phyloP scores from a whole-genome alignment of 2,113 vertebrate genomes.

The Hemicordylus capensis region DNA sequence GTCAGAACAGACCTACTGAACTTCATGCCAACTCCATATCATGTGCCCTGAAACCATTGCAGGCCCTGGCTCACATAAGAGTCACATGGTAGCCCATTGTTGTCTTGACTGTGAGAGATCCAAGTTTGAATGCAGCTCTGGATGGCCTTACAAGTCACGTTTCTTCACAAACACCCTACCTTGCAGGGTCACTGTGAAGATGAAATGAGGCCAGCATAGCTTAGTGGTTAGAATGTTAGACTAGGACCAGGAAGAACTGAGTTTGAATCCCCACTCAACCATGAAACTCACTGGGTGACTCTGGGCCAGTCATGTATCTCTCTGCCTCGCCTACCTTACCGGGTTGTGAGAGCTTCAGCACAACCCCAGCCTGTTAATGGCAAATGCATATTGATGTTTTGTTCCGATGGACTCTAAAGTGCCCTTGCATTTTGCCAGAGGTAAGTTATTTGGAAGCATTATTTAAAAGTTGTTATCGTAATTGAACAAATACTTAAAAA shows the following conservation, averaged over 20 bases:
- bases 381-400: background rate
- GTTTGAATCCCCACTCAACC: too few relatives aligned
- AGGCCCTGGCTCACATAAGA: background rate
- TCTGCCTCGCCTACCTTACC: background rate
- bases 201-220: too few relatives aligned
- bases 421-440: conserved; percentile 7
- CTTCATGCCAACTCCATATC: background rate
- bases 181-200: too few relatives aligned
- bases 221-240: too few relatives aligned
- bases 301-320: too few relatives aligned
- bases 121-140: too few relatives aligned
- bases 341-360: background rate
- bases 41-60: background rate
- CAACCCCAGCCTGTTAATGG: background rate
- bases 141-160: background rate
- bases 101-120: background rate
- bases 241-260: too few relatives aligned
- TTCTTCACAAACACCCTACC: too few relatives aligned
- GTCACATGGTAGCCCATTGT: background rate
- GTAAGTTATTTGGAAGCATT: conserved; percentile 42
- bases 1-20: background rate
- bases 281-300: too few relatives aligned
- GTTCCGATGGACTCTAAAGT: accelerated
- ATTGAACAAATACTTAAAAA: conserved; percentile 74
- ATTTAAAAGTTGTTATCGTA: conserved; percentile 48